Evolutionary conservation across 2,113 vertebrate genomes (phyloP).

Genomic region (Oryctolagus cuniculus): DNA sequence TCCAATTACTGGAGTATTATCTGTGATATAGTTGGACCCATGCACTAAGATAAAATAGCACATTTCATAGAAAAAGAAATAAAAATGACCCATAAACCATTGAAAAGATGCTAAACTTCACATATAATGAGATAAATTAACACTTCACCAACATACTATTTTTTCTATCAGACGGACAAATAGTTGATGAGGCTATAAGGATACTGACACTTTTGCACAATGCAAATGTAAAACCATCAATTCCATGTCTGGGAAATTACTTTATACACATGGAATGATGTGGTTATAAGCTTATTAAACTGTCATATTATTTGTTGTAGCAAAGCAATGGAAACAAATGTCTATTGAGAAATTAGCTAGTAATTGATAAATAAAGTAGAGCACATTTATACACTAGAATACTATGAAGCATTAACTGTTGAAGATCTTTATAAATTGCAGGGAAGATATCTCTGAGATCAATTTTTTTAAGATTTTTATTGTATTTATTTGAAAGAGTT

Average conservation of each 20-base stretch:
- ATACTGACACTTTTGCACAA: background rate
- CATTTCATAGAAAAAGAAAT: slow-evolving; percentile 36
- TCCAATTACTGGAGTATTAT: background rate
- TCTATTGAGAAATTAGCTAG: background rate
- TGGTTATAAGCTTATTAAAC: background rate
- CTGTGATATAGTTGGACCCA: background rate
- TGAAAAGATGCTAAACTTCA: slow-evolving; percentile 50
- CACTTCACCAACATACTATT: background rate
- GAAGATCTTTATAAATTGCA: background rate
- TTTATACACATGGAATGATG: background rate
- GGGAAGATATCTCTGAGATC: background rate
- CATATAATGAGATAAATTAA: slow-evolving; percentile 31
- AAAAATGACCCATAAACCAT: slow-evolving; percentile 42
- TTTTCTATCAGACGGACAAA: slow-evolving; percentile 15
- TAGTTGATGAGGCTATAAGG: background rate
- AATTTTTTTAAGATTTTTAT: no score
- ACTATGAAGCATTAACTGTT: background rate
- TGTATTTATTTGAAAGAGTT: no score
- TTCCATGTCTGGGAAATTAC: slow-evolving; percentile 35
- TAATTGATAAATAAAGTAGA: background rate
- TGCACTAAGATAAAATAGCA: background rate
- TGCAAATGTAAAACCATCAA: background rate
- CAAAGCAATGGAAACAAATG: slow-evolving; percentile 18
- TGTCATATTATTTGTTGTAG: background rate
- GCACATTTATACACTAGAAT: background rate